These are phyloP conservation scores for Psittacula echo DNA, from an alignment of 2,797 vertebrate species.

Conservation along the genomic window DNA sequence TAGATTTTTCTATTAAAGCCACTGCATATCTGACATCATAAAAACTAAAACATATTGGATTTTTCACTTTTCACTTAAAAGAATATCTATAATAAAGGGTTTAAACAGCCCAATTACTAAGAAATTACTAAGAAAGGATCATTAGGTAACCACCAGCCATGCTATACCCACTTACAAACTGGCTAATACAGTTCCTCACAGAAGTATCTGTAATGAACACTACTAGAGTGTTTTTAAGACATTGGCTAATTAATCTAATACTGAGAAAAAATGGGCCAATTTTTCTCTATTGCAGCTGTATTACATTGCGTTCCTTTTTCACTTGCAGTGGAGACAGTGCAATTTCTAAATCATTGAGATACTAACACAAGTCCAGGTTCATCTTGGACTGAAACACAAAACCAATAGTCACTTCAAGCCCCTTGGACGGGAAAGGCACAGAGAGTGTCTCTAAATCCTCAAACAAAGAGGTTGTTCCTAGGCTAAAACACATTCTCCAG, in stretches of 20 bases:
- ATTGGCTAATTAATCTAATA: background rate
- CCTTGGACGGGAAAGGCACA: accelerated
- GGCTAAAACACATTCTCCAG: background rate
- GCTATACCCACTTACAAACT: background rate
- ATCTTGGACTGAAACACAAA: background rate
- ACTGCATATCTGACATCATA: background rate
- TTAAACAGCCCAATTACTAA: background rate
- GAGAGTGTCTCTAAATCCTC: background rate
- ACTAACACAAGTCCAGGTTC: background rate
- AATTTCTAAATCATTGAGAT: background rate
- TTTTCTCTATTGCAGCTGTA: background rate
- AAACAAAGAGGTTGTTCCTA: background rate
- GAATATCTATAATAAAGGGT: background rate
- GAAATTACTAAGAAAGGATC: background rate
- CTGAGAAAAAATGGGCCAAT: background rate
- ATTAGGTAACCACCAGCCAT: background rate
- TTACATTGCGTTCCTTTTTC: background rate
- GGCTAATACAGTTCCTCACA: background rate
- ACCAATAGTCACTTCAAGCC: background rate
- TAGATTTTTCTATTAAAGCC: background rate
- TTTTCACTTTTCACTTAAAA: background rate
- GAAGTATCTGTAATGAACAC: background rate
- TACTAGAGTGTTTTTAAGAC: background rate
- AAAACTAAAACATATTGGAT: background rate
- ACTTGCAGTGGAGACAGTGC: background rate